Base-by-base conservation (phyloP, 2,113 vertebrate genomes). In the Melospiza georgiana region DNA sequence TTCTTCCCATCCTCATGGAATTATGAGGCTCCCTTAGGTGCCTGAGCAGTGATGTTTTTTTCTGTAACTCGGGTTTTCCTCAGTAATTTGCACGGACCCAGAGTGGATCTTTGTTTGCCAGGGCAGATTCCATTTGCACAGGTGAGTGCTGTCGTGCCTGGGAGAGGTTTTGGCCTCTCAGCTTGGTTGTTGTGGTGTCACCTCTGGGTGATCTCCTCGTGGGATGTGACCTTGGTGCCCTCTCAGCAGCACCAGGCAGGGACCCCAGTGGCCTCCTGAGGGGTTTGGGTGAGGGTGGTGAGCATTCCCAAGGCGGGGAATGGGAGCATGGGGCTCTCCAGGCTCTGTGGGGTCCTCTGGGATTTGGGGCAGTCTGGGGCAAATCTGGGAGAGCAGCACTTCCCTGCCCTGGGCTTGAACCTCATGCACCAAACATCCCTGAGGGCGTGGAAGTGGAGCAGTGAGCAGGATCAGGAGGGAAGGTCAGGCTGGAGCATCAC, bases 81-180 rank as follows among this genome's bases (percentile, higher is more conserved):
- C 73, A 11, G 48, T 24, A 1, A 9, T 72, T 92, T 35, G 37
- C 48, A 61, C 11, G 44, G 77, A 33, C 72, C 33, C 37, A 6
- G 55, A 31, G 66, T 1, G 21, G 27, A 27, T 83, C 67, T 48
- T 24, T 1, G 3, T 76, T 54, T 67, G 35, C 44, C 52, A 25
- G 84, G 33, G 48, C 39, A 51, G 63, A 9, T 25, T 16, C 41
- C 30, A 31, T 44, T 41, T 41, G 2, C 7, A 6, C 27, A 30
- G 30, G 5, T 4, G 63, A 49, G 14, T 3, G 12, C 2, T 44
- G 43, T 5, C 1, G 0, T 16, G 75, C 10, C 0, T 62, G 67
- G 88, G 46, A 58, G 59, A 78, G 39, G 39, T 28, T 52, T 71
- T 16, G n/a, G 54, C 57, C 79, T 88, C 57, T 72, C n/a, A 9